Evolutionary conservation across 1,140 invertebrate species (phyloP).

Genomic region (Drosophila pruinosa): DNA sequence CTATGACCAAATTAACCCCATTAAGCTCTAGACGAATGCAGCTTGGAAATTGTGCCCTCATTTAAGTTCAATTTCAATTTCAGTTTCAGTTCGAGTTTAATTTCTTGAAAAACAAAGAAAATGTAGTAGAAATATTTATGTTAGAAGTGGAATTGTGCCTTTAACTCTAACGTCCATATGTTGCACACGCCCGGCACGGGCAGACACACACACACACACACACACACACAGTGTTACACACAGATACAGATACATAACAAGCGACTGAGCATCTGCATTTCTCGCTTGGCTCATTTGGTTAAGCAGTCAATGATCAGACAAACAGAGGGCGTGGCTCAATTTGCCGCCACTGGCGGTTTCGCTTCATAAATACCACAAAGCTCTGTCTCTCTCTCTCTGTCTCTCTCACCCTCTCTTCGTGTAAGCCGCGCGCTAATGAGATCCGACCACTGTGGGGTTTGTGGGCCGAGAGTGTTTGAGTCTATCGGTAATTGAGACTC

Average conservation of each 20-base stretch:
- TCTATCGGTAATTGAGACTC: conserved; percentile 49
- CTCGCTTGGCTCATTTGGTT: conserved; percentile 33
- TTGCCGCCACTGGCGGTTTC: conserved; percentile 28
- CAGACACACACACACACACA: conserved; percentile 16
- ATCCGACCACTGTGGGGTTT: conserved; percentile 29
- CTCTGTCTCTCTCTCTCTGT: not conserved
- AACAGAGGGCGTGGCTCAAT: conserved; percentile 43
- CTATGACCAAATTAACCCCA: conserved; percentile 27
- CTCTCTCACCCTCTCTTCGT: not conserved
- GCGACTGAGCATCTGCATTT: conserved; percentile 28
- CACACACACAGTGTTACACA: not conserved
- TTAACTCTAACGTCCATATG: conserved; percentile 40
- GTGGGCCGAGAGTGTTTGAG: conserved; percentile 32
- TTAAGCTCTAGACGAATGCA: too few relatives aligned
- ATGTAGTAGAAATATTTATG: not conserved
- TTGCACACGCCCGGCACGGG: conserved; percentile 43
- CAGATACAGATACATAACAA: not conserved
- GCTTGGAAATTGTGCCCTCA: conserved; percentile 25
- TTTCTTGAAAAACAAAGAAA: conserved; percentile 11
- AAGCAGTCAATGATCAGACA: conserved; percentile 48
- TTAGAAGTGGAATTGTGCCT: conserved; percentile 29
- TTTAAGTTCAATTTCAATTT: conserved; percentile 9
- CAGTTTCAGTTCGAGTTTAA: conserved; percentile 17
- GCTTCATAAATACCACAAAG: conserved; percentile 25
- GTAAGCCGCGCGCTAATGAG: conserved; percentile 43